Evolutionary conservation across 2,888 invertebrate species (phyloP), one percentile per base, ranked within the genome.

Genomic region (Drosophila robusta): DNA sequence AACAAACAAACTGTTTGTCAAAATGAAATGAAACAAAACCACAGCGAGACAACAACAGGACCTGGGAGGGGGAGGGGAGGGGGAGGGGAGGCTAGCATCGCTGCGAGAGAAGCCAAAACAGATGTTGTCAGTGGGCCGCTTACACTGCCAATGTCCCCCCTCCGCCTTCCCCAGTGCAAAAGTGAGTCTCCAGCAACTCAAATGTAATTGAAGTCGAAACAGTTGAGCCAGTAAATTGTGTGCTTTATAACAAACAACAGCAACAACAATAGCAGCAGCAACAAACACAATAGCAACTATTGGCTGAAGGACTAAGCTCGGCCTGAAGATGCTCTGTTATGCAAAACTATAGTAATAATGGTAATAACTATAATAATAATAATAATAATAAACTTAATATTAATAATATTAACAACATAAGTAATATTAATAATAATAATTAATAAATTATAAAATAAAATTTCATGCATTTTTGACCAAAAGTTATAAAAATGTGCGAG

Each of bases 151-250:
- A n/a, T n/a, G n/a, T n/a, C n/a, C n/a, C n/a, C 18, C 18, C 18
- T 2, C 18, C 18, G 1, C 18, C 18, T 18, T 2, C 18, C 18
- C 18, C 22, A 26, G 16, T 47, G 18, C 18, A 18, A 22, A 18
- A 12, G 36, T 50, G 55, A 34, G 64, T 41, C 65, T 52, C 54
- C 18, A 46, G 47, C 65, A 70, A 54, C 44, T 57, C 68, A 71
- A 71, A 68, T 69, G 83, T 75, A 83, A 79, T 79, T 79, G 80
- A 79, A 83, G 80, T 71, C 69, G 76, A 79, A 83, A 83, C 78
- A 79, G 78, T 79, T 79, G 80, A 75, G 76, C 61, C 78, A 79
- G 83, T 83, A 79, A 75, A 82, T 79, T 82, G 70, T 82, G 65
- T 62, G 71, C 69, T 42, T 54, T 18, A 78, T 55, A 75, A 58